Evolutionary conservation across 2,888 invertebrate genomes (phyloP).

Genomic region (Emmelina monodactyla): DNA sequence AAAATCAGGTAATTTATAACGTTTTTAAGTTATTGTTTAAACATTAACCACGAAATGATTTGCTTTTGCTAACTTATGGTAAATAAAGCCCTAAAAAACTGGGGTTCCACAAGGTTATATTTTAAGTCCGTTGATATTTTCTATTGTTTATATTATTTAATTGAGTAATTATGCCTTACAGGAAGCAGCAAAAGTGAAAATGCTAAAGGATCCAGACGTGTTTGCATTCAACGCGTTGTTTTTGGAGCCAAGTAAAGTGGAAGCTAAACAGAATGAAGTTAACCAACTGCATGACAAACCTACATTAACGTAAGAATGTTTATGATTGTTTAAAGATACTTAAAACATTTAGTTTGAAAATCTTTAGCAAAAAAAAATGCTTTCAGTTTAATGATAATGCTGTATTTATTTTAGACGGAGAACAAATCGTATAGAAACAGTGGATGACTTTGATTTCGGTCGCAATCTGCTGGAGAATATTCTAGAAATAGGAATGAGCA

Average conservation of each 20-base stretch:
- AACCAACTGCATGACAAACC: conserved; percentile 19
- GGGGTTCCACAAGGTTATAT: no score
- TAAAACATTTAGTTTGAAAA: no score
- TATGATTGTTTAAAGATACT: no score
- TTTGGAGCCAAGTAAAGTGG: conserved; percentile 52
- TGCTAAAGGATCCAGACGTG: conserved; percentile 63
- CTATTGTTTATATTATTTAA: no score
- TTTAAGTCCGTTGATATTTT: no score
- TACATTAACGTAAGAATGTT: conserved; percentile 22
- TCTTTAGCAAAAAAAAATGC: no score
- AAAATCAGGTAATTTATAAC: conserved; percentile 61
- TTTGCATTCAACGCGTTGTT: conserved; percentile 65
- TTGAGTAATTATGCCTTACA: no score
- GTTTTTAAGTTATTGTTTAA: no score
- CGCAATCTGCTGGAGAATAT: conserved; percentile 52
- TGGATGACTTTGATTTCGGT: conserved; percentile 33
- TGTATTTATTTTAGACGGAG: conserved; percentile 31
- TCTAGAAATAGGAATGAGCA: conserved; percentile 59
- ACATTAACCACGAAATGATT: no score
- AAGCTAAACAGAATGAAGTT: conserved; percentile 39
- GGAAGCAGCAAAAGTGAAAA: conserved; percentile 40
- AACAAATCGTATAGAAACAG: conserved; percentile 26
- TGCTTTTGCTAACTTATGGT: no score
- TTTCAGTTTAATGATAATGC: no score
- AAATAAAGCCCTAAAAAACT: no score